Percentiles rank a stretch among this genome's conserved stretches.
Conservation (phyloP, 2,797 vertebrate species). For the Gymnothorax reevesii region DNA sequence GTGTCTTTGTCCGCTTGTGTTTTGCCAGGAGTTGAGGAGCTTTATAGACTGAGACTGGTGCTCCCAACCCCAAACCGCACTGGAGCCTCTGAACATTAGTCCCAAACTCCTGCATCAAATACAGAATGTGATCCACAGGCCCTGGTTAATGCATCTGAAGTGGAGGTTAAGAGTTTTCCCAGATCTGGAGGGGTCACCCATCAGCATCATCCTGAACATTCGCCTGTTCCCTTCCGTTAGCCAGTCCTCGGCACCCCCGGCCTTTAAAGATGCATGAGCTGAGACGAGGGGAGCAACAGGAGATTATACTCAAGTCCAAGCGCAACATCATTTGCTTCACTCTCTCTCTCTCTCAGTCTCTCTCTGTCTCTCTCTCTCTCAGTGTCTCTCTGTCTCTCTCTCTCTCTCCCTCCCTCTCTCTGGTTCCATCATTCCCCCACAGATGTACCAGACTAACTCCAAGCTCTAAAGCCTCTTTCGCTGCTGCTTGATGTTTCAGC, state of each 20-base stretch:
- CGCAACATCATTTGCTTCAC: conserved; percentile 64
- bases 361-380: conserved; percentile 49
- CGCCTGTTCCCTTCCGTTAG: conserved; percentile 43
- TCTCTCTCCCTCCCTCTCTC: conserved; percentile 51
- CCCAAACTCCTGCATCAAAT: conserved; percentile 69
- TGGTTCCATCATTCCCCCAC: conserved; percentile 52
- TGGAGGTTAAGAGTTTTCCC: conserved; percentile 59
- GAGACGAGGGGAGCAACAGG: conserved; percentile 9
- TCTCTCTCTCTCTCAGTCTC: conserved; percentile 36
- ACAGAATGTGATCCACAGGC: conserved; percentile 55
- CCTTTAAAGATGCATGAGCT: not conserved
- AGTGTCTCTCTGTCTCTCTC: conserved; percentile 49
- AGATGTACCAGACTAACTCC: conserved; percentile 59
- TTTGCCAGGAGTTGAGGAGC: conserved; percentile 48
- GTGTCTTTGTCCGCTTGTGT: no score
- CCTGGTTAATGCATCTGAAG: conserved; percentile 64
- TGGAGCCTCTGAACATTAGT: conserved; percentile 66
- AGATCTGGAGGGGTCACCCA: conserved; percentile 43
- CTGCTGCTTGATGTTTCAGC: conserved; percentile 65
- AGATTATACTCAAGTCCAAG: conserved; percentile 51
- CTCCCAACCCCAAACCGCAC: conserved; percentile 55
- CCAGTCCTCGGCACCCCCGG: not conserved
- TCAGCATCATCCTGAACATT: conserved; percentile 59
- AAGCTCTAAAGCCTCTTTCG: conserved; percentile 71
- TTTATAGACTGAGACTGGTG: conserved; percentile 71